These are phyloP conservation scores for Eupithecia exiguata DNA, from an alignment of 2,888 invertebrate genomes.

Conservation along the genomic window DNA sequence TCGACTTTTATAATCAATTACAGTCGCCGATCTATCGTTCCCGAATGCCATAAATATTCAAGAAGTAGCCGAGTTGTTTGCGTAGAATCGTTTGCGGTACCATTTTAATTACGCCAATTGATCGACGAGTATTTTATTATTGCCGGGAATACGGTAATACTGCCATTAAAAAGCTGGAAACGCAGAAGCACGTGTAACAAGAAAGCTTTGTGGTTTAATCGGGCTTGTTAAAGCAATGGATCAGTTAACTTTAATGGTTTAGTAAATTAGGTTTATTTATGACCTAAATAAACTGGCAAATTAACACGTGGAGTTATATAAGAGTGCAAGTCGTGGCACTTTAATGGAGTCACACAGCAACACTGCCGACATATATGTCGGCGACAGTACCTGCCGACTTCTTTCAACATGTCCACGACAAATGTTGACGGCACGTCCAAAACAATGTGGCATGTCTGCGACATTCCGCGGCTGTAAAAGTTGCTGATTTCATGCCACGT, in stretches of 20 bases:
- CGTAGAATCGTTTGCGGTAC: constrained; percentile 61
- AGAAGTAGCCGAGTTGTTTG: constrained; percentile 65
- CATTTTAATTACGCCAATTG: constrained; percentile 69
- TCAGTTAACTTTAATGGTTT: background rate
- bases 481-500: background rate
- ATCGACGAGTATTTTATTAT: constrained; percentile 60
- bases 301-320: background rate
- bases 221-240: background rate
- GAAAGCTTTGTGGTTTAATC: constrained; percentile 10
- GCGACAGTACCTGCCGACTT: background rate
- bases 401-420: too few relatives aligned
- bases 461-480: background rate
- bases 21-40: constrained; percentile 68
- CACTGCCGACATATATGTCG: background rate
- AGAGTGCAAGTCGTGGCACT: background rate
- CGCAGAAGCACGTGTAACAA: constrained; percentile 39
- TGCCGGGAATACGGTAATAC: constrained; percentile 52
- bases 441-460: too few relatives aligned
- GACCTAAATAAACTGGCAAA: background rate
- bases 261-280: background rate
- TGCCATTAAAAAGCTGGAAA: constrained; percentile 46
- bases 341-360: background rate
- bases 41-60: constrained; percentile 69
- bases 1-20: constrained; percentile 80
- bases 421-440: too few relatives aligned